Evolutionary conservation across 1,140 invertebrate species (phyloP).

Genomic region (Acromyrmex heyeri): DNA sequence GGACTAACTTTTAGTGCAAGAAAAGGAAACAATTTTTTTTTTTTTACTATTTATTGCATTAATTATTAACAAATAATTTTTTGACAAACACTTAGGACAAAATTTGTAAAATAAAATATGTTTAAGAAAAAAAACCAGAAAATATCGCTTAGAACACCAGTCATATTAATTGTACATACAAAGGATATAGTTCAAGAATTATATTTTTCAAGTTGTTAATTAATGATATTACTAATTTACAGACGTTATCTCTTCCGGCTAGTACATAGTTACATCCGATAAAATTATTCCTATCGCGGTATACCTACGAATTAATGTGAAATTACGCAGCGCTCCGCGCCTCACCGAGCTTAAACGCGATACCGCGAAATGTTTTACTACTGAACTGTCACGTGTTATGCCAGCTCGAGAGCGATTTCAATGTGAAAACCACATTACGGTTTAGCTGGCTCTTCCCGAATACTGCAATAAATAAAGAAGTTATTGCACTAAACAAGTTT

Average conservation of each 20-base stretch:
- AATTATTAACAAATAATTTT: background rate
- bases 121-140: background rate
- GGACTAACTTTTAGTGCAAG: no score
- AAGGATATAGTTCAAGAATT: background rate
- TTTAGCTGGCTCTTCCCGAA: constrained; percentile 32
- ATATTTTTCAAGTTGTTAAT: constrained; percentile 46
- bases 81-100: background rate
- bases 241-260: constrained; percentile 49
- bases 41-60: background rate
- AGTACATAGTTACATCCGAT: constrained; percentile 24
- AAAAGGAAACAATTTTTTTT: no score
- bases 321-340: constrained; percentile 52
- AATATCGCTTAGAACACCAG: background rate
- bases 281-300: constrained; percentile 56
- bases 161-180: background rate
- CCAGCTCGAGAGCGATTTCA: constrained; percentile 49
- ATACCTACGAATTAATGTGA: constrained; percentile 53
- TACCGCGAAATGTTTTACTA: constrained; percentile 59
- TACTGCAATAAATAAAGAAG: constrained; percentile 45
- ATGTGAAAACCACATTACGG: constrained; percentile 37
- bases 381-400: constrained; percentile 47
- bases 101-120: background rate
- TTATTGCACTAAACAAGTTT: constrained; percentile 27
- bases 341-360: constrained; percentile 54
- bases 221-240: constrained; percentile 21